Percentiles rank a stretch among this genome's conserved stretches.
Conservation (phyloP, 2,113 vertebrate species). For the Macrotis lagotis region DNA sequence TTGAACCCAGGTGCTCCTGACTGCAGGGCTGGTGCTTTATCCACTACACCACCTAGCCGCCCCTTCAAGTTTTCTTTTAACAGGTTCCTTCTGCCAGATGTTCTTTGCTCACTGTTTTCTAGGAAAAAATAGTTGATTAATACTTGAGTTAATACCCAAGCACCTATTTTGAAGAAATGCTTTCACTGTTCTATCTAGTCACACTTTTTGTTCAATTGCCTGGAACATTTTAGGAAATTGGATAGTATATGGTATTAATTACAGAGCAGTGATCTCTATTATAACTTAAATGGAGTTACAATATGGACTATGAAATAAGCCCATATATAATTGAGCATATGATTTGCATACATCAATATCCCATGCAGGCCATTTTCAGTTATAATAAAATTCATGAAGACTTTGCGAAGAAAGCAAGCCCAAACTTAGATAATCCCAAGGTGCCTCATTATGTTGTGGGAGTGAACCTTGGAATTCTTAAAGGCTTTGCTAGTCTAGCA, state of each 20-base stretch:
- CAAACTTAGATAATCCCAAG: not conserved
- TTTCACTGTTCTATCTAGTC: slow-evolving; percentile 71
- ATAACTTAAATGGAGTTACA: slow-evolving; percentile 35
- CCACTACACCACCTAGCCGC: too few species aligned
- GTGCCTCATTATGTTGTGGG: not conserved
- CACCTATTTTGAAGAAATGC: slow-evolving; percentile 66
- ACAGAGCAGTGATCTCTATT: slow-evolving; percentile 41
- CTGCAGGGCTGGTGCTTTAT: too few species aligned
- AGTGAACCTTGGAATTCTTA: not conserved
- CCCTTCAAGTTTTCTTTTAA: too few species aligned
- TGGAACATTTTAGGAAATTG: slow-evolving; percentile 59
- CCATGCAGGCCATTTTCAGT: not conserved
- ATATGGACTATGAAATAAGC: not conserved
- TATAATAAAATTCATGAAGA: slow-evolving; percentile 3
- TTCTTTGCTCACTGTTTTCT: slow-evolving; percentile 78
- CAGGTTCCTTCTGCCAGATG: slow-evolving; percentile 75
- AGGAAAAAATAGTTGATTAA: slow-evolving; percentile 83
- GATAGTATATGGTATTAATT: slow-evolving; percentile 57
- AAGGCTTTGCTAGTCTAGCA: not conserved
- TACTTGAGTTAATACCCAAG: slow-evolving; percentile 79
- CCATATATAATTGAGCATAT: not conserved
- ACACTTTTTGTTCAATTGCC: slow-evolving; percentile 33
- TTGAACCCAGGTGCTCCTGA: too few species aligned
- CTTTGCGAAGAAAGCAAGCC: not conserved
- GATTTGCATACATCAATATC: not conserved